Evolutionary conservation across 2,888 invertebrate genomes (phyloP).

Genomic region (Heteropelma amictum): DNA sequence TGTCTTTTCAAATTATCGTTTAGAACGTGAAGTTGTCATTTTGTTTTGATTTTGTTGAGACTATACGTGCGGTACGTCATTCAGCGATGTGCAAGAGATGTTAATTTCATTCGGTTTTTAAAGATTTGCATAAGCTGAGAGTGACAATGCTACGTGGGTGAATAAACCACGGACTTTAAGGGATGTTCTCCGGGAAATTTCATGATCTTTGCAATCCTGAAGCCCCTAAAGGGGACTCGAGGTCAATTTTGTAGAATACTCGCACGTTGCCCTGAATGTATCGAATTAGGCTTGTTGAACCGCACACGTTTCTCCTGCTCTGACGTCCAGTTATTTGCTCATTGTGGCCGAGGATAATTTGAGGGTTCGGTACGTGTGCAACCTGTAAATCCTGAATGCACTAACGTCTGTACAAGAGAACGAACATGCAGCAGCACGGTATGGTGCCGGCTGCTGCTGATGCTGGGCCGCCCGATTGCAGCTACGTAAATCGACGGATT

Average conservation of each 20-base stretch:
- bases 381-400: conserved; percentile 43
- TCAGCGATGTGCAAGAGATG: background rate
- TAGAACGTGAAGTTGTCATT: background rate
- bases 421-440: conserved; percentile 9
- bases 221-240: background rate
- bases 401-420: conserved; percentile 36
- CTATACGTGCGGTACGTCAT: no score
- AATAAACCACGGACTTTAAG: conserved; percentile 27
- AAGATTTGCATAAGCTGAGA: conserved; percentile 9
- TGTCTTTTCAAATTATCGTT: background rate
- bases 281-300: conserved; percentile 53
- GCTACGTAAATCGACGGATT: conserved; percentile 32
- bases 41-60: no score
- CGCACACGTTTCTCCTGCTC: conserved; percentile 38
- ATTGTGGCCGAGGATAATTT: conserved; percentile 59
- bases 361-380: conserved; percentile 46
- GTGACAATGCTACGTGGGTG: conserved; percentile 5
- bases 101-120: conserved; percentile 4
- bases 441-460: conserved; percentile 26
- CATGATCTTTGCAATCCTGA: background rate
- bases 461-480: no score
- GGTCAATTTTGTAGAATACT: conserved; percentile 45
- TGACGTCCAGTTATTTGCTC: conserved; percentile 59
- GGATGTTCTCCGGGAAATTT: conserved; percentile 15
- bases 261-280: conserved; percentile 53